These are phyloP conservation scores for Chouioia cunea DNA, from an alignment of 2,888 invertebrate genomes.

Conservation along the genomic window DNA sequence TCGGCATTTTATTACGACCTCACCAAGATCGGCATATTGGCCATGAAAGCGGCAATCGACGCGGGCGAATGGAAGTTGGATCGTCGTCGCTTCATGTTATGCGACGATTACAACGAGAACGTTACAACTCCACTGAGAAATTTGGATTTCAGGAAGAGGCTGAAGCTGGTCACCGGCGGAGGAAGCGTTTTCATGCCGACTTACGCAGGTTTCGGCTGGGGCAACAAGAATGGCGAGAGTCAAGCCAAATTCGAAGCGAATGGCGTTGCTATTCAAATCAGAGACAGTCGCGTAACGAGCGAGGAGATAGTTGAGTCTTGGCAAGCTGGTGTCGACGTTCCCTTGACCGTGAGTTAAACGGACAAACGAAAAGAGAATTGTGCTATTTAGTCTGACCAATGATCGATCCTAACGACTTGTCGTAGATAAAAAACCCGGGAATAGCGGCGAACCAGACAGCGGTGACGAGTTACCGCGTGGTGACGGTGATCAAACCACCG, in stretches of 20 bases:
- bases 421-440: slow-evolving; percentile 50
- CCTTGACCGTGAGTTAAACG: slow-evolving; percentile 69
- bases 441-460: slow-evolving; percentile 81
- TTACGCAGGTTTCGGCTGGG: slow-evolving; percentile 59
- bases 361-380: too few relatives aligned
- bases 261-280: slow-evolving; percentile 72
- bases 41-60: slow-evolving; percentile 62
- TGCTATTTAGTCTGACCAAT: too few relatives aligned
- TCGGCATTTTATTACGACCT: slow-evolving; percentile 90
- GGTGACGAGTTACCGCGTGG: slow-evolving; percentile 87
- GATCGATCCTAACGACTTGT: background rate
- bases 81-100: slow-evolving; percentile 78
- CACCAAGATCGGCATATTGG: slow-evolving; percentile 56
- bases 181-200: slow-evolving; percentile 53
- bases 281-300: slow-evolving; percentile 80
- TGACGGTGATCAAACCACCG: slow-evolving; percentile 88
- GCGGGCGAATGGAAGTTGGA: slow-evolving; percentile 76
- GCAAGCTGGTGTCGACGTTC: slow-evolving; percentile 81
- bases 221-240: slow-evolving; percentile 59
- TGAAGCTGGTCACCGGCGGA: slow-evolving; percentile 41
- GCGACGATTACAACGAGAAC: slow-evolving; percentile 83
- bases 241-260: slow-evolving; percentile 58
- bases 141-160: slow-evolving; percentile 18
- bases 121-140: slow-evolving; percentile 69
- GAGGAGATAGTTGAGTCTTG: slow-evolving; percentile 81